These are phyloP conservation scores for Hyperoplus immaculatus DNA, from an alignment of 2,797 vertebrate species.

Conservation along the genomic window DNA sequence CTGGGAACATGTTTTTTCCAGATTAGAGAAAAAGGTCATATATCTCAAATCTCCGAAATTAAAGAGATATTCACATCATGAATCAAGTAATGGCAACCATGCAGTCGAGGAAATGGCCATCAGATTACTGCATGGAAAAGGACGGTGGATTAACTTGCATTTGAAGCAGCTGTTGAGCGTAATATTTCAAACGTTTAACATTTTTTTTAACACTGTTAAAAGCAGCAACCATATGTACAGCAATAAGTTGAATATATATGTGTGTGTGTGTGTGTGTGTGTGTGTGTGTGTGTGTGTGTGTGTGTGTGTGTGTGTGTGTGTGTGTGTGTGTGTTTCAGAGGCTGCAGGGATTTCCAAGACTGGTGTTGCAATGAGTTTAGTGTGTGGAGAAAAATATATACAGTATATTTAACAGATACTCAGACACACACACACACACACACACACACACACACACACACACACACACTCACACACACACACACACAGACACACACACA, in stretches of 20 bases:
- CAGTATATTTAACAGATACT: not conserved
- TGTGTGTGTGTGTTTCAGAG: slow-evolving; percentile 9
- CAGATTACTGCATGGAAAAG: slow-evolving; percentile 51
- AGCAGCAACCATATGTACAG: slow-evolving; percentile 38
- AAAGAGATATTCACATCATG: slow-evolving; percentile 51
- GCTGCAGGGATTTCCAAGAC: not conserved
- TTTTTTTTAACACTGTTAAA: slow-evolving; percentile 49
- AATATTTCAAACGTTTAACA: slow-evolving; percentile 56
- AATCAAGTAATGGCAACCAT: slow-evolving; percentile 57
- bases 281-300: no score
- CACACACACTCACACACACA: no score
- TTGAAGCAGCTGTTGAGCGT: slow-evolving; percentile 57
- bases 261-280: not conserved
- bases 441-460: no score
- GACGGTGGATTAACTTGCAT: slow-evolving; percentile 62
- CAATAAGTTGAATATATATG: slow-evolving; percentile 2
- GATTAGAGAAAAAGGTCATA: slow-evolving; percentile 67
- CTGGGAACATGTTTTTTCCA: slow-evolving; percentile 54
- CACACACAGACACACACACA: not conserved
- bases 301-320: not conserved
- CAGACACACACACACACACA: no score
- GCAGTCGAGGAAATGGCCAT: slow-evolving; percentile 48
- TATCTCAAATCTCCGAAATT: slow-evolving; percentile 60
- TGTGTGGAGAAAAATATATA: not conserved
- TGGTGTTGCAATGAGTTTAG: slow-evolving; percentile 14